Base-by-base conservation (phyloP, 2,113 vertebrate species). In the Xyliphius kryptos region DNA sequence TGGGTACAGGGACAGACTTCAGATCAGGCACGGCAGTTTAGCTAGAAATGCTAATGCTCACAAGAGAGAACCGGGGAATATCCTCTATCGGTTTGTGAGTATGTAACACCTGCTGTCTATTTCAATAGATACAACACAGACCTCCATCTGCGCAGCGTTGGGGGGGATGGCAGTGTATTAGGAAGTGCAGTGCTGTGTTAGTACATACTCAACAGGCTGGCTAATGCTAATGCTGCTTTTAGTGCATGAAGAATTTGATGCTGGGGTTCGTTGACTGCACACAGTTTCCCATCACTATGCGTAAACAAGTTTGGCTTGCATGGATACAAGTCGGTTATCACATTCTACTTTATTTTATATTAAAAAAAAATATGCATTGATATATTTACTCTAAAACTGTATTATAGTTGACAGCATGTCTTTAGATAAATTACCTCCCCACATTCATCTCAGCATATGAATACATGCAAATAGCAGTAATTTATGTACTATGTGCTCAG, bases 11-110 rank as follows among this genome's bases (percentile, higher is more conserved):
- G 26, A 9, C 20, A 9, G 26, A 5, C 40, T 13, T 19, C 54
- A 53, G 71, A 55, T 37, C 50, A 56, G 22, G 10, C 0, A 11
- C 64, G n/a, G 43, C 22, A 21, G 32, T 20, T 37, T 6, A 50
- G 26, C 21, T 67, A 68, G 59, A 50, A 49, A 69, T 64, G 70
- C 73, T 75, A 49, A 74, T 20, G 8, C 53, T 68, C 55, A 70
- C 41, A 8, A 51, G 66, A 46, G 60, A 64, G 43, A 54, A 40
- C 15, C 65, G 52, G 50, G 73, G 63, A 73, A 61, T 52, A 22
- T 49, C 72, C 56, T 59, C 62, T n/a, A 15, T 46, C 65, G 22
- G 44, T 52, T 40, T 66, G 70, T 69, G 64, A 73, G 73, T 75
- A 72, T 47, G 56, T 56, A 36, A 41, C 61, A 44, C 58, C 48